Percentiles rank a stretch among this genome's conserved stretches.
Evolutionary conservation across 2,113 vertebrate genomes (phyloP).

Genomic region (Dunckerocampus dactyliophorus): DNA sequence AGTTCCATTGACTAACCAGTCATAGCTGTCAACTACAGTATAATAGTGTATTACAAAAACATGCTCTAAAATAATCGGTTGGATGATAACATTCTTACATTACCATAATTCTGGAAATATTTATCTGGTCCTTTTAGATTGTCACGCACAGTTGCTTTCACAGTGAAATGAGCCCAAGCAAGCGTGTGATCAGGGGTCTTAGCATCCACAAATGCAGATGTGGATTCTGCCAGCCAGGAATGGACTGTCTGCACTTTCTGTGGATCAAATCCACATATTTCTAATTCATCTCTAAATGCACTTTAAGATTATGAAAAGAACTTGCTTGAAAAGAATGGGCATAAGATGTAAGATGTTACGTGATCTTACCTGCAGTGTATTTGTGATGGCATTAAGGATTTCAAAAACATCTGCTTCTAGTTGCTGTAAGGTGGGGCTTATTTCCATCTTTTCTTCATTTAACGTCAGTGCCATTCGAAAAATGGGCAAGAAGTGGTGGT

Average conservation of each 20-base stretch:
- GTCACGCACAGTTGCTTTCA: constrained; percentile 67
- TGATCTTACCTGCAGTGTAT: constrained; percentile 81
- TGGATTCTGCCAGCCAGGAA: constrained; percentile 75
- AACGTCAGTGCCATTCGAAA: constrained; percentile 89
- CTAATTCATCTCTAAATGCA: constrained; percentile 1
- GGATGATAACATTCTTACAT: constrained; percentile 15
- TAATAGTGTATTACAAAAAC: constrained; percentile 15
- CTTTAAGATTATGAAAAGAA: neutral
- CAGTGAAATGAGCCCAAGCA: constrained; percentile 64
- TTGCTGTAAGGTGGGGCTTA: constrained; percentile 85
- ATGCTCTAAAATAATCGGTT: neutral
- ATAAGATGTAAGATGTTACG: neutral
- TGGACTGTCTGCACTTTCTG: constrained; percentile 80
- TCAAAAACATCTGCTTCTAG: constrained; percentile 79
- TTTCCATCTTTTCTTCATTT: constrained; percentile 88
- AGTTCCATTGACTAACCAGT: constrained; percentile 88
- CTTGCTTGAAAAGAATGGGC: neutral
- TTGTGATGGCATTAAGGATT: constrained; percentile 74
- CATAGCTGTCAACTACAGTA: constrained; percentile 80
- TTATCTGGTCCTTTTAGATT: constrained; percentile 77
- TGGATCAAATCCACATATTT: constrained; percentile 7
- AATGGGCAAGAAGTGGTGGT: constrained; percentile 71
- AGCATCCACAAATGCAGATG: constrained; percentile 64
- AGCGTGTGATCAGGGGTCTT: constrained; percentile 74
- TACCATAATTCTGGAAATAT: constrained; percentile 84